A percentile compares a stretch with the other conserved stretches of the same genome.
phyloP scores from a whole-genome alignment of 2,888 invertebrate genomes.

The Limnephilus marmoratus region DNA sequence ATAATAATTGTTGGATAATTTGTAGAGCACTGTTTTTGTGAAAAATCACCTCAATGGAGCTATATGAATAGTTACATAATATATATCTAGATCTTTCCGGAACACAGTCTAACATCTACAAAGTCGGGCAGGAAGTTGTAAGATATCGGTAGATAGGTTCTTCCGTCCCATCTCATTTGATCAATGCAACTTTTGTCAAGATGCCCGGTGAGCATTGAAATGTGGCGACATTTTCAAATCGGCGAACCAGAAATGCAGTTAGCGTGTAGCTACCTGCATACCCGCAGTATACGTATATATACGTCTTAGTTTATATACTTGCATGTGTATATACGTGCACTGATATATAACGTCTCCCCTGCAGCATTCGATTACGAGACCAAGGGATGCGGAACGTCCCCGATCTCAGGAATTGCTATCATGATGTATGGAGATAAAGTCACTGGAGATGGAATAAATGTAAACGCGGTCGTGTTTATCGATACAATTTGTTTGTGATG shows the following conservation, averaged over 20 bases:
- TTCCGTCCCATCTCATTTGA: background rate
- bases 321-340: background rate
- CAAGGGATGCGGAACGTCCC: conserved; percentile 14
- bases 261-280: conserved; percentile 5
- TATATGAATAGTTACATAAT: background rate
- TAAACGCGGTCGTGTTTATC: background rate
- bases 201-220: conserved; percentile 20
- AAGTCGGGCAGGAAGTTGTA: background rate
- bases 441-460: conserved; percentile 7
- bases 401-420: conserved; percentile 24
- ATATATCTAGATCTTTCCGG: background rate
- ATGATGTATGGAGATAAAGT: conserved; percentile 20
- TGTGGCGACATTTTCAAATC: conserved; percentile 49
- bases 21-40: too few species aligned
- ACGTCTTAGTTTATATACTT: background rate
- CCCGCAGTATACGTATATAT: background rate
- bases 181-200: background rate
- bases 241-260: conserved; percentile 52
- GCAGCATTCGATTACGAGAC: background rate
- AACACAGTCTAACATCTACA: background rate
- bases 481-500: background rate
- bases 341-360: conserved; percentile 5
- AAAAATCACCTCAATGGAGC: too few species aligned
- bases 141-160: background rate
- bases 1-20: too few species aligned